Percentiles rank a stretch among this genome's conserved stretches.
phyloP scores from a whole-genome alignment of 2,113 vertebrate genomes.

The Tor tambroides region DNA sequence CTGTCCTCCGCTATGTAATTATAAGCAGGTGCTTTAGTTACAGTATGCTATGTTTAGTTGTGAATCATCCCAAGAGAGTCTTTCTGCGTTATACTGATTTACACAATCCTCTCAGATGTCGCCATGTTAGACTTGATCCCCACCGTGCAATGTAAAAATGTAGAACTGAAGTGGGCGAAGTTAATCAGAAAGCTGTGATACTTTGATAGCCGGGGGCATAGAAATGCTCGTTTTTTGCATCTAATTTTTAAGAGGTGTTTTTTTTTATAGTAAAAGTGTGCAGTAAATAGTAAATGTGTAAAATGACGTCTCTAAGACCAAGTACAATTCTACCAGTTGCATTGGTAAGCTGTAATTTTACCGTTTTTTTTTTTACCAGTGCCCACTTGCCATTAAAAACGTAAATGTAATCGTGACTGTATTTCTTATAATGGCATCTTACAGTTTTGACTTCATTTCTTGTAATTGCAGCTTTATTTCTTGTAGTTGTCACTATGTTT shows the following conservation, averaged over 20 bases:
- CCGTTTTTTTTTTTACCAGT: background rate
- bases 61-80: constrained; percentile 42
- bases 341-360: background rate
- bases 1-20: background rate
- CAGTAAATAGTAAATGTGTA: background rate
- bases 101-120: constrained; percentile 42
- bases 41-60: constrained; percentile 40
- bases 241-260: background rate
- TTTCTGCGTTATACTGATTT: constrained; percentile 45
- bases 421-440: background rate
- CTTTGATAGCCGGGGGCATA: background rate
- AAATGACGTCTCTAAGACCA: background rate
- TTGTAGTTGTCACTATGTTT: background rate
- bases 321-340: background rate
- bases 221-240: background rate
- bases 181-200: background rate
- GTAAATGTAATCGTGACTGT: background rate
- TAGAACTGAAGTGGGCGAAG: background rate
- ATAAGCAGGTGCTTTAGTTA: constrained; percentile 47
- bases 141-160: constrained; percentile 23
- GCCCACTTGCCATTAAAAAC: background rate
- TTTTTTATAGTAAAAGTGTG: background rate
- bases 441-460: background rate
- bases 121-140: constrained; percentile 39
- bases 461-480: background rate